phyloP scores from a whole-genome alignment of 2,888 invertebrate genomes.

The Eupelmus urozonus region DNA sequence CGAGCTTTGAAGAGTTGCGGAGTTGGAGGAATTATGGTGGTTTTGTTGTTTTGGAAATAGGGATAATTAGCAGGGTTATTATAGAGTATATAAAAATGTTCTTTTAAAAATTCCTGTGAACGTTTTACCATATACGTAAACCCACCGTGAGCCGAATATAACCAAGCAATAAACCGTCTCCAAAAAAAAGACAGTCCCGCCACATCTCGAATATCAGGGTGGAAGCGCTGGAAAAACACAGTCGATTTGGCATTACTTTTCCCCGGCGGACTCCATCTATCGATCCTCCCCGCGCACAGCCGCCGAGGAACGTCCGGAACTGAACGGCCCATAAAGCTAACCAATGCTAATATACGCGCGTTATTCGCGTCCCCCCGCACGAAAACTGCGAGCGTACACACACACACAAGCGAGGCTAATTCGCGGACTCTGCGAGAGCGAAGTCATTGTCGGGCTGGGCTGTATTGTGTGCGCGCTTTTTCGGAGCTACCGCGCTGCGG shows the following conservation, averaged over 20 bases:
- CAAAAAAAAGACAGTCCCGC: too few relatives aligned
- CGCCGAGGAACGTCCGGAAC: constrained; percentile 70
- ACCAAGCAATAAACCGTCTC: neutral
- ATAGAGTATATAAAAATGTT: too few relatives aligned
- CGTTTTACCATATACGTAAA: too few relatives aligned
- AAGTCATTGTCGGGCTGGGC: constrained; percentile 65
- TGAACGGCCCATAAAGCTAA: constrained; percentile 82
- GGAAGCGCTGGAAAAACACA: too few relatives aligned
- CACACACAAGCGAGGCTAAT: constrained; percentile 77
- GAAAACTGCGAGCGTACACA: constrained; percentile 66
- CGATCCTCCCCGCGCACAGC: constrained; percentile 65
- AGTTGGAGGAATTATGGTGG: too few relatives aligned
- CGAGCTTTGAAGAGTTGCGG: too few relatives aligned
- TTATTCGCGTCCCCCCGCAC: constrained; percentile 52
- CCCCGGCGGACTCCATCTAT: constrained; percentile 74
- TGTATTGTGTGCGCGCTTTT: constrained; percentile 7
- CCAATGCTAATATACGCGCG: constrained; percentile 79
- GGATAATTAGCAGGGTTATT: too few relatives aligned
- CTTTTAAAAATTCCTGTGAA: too few relatives aligned
- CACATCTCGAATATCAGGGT: too few relatives aligned
- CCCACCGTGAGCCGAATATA: too few relatives aligned
- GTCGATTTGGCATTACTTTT: constrained; percentile 75
- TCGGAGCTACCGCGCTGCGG: constrained; percentile 53
- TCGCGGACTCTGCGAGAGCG: constrained; percentile 65
- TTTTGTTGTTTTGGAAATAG: too few relatives aligned